Conservation (phyloP, 2,888 invertebrate genomes). For the Flexamia atlantica region DNA sequence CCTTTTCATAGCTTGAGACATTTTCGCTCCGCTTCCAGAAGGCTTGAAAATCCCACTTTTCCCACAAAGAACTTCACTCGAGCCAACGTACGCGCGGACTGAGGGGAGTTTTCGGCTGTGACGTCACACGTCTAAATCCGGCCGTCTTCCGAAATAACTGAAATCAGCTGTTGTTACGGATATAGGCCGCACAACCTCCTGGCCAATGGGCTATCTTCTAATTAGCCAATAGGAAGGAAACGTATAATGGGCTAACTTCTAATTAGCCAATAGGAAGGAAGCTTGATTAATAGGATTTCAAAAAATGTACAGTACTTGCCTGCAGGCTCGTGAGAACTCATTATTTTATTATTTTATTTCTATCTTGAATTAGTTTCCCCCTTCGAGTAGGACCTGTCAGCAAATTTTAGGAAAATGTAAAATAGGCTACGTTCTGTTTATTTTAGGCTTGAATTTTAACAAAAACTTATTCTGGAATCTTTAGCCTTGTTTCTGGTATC, state of each 20-base stretch:
- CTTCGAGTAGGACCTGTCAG: no score
- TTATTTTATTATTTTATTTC: no score
- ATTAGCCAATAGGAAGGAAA: no score
- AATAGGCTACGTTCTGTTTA: no score
- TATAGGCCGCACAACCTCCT: slow-evolving; percentile 4
- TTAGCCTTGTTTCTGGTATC: no score
- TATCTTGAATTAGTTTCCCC: no score
- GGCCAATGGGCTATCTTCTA: not conserved
- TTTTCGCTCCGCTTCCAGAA: not conserved
- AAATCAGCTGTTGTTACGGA: slow-evolving; percentile 29
- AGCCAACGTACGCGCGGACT: not conserved
- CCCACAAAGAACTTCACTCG: not conserved
- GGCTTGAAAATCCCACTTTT: not conserved
- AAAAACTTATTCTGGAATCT: no score
- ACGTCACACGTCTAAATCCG: slow-evolving; percentile 16
- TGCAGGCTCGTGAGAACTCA: no score
- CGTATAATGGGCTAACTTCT: not conserved
- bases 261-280: not conserved
- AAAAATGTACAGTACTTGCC: no score
- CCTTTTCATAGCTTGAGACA: slow-evolving; percentile 35
- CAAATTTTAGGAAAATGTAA: no score
- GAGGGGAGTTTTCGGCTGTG: not conserved
- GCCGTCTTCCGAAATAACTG: slow-evolving; percentile 7
- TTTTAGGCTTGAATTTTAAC: no score
- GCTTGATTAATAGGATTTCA: no score